Conservation (phyloP, 2,888 invertebrate species). For the Electrophaes corylata region DNA sequence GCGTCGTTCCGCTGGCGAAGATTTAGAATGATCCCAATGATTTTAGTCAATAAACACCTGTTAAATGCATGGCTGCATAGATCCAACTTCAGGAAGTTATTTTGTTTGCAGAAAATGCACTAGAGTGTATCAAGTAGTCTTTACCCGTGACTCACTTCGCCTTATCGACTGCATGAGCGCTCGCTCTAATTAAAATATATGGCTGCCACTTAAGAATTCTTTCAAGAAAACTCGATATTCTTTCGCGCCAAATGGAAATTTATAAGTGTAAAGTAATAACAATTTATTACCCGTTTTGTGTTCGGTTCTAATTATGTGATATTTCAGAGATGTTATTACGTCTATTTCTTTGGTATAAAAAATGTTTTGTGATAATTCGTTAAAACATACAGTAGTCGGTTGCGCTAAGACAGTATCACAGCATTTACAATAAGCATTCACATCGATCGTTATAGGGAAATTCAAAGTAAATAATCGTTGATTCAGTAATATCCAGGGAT, state of each 20-base stretch:
- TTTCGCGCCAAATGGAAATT: conserved; percentile 63
- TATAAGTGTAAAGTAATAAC: conserved; percentile 56
- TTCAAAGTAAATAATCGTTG: too few species aligned
- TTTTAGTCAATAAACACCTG: too few species aligned
- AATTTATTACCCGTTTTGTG: conserved; percentile 51
- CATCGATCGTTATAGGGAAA: too few species aligned
- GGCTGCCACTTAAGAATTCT: conserved; percentile 72
- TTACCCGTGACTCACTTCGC: conserved; percentile 42
- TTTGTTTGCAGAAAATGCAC: neutral
- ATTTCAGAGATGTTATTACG: neutral
- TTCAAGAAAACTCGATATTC: conserved; percentile 61
- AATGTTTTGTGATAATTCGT: too few species aligned
- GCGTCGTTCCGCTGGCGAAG: too few species aligned
- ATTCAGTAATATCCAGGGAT: too few species aligned
- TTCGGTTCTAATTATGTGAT: conserved; percentile 24
- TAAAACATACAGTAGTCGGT: too few species aligned
- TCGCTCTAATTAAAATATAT: conserved; percentile 78
- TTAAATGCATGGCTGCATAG: too few species aligned
- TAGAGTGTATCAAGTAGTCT: conserved; percentile 29
- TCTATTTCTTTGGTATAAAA: neutral
- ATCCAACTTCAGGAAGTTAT: neutral
- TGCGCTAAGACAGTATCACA: too few species aligned
- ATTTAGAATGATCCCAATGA: too few species aligned
- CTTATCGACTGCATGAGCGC: conserved; percentile 72
- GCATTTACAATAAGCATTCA: too few species aligned